A percentile compares a stretch with the other conserved stretches of the same genome.
Evolutionary conservation across 2,888 invertebrate species (phyloP).

Genomic region (Limulus polyphemus): DNA sequence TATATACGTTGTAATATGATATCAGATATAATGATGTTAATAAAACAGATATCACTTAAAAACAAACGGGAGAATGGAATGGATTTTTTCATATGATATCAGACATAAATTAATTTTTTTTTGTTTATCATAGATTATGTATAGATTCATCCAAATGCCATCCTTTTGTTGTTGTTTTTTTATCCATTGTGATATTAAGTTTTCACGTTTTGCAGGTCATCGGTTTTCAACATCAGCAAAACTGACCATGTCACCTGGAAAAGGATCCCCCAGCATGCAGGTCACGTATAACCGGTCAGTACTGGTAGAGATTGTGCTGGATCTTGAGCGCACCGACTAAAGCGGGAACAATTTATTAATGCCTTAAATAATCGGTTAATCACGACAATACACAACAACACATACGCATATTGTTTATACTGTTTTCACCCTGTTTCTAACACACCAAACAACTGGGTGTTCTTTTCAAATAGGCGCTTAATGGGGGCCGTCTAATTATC

Average conservation of each 20-base stretch:
- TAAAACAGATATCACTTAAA: not conserved
- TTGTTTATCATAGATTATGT: not conserved
- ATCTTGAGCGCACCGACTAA: too few relatives aligned
- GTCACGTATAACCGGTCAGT: slow-evolving; percentile 72
- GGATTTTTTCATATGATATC: slow-evolving; percentile 1
- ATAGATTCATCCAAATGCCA: slow-evolving; percentile 1
- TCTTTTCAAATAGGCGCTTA: too few relatives aligned
- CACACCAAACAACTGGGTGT: too few relatives aligned
- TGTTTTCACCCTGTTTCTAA: too few relatives aligned
- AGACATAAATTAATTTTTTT: not conserved
- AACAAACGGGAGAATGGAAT: not conserved
- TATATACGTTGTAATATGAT: too few relatives aligned
- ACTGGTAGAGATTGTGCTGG: not conserved
- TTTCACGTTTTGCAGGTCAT: slow-evolving; percentile 46
- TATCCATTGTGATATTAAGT: slow-evolving; percentile 8
- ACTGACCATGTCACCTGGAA: slow-evolving; percentile 40
- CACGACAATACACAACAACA: too few relatives aligned
- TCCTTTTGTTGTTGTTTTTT: slow-evolving; percentile 8
- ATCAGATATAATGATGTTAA: too few relatives aligned
- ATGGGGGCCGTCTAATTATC: too few relatives aligned
- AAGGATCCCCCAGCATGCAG: slow-evolving; percentile 13
- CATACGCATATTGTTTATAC: too few relatives aligned
- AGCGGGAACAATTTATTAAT: too few relatives aligned
- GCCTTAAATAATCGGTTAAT: too few relatives aligned
- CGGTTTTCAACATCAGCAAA: slow-evolving; percentile 67